Base-by-base conservation (phyloP, 2,797 vertebrate genomes). In the Rhynchotus rufescens region DNA sequence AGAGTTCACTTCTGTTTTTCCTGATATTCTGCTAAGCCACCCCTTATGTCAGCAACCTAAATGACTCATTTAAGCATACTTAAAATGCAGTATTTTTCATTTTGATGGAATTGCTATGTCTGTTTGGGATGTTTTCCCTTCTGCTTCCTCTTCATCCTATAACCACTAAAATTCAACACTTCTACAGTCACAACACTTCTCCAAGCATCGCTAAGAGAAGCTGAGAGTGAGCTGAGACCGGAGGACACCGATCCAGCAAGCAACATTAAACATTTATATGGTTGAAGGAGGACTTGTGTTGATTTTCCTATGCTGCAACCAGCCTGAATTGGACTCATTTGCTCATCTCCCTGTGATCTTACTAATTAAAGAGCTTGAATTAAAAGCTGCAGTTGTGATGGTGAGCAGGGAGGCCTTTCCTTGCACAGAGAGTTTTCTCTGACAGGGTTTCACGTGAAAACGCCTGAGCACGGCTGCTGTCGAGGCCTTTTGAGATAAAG, bases 21-120 rank as follows among this genome's bases (percentile, higher is more conserved):
- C 59, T 54, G 59, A 6, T 16, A 11, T 30, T 42, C 30, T 42
- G 30, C 36, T 67, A 32, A 79, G 4, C 49, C 26, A 15, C 25
- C 19, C 75, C 32, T 51, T 62, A 30, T 9, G 19, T 19, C n/a
- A 61, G n/a, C 0, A 0, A 17, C 12, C 8, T 21, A 30, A 56
- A 20, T 8, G 10, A 57, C 11, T 6, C 16, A 47, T 19, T 17
- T n/a, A 61, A 42, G 12, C 26, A 13, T 2, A 15, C 7, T 17
- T 38, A 9, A 23, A 36, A 23, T 7, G 45, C 8, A 6, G 38
- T 30, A 6, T 19, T 40, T 69, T 49, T 32, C 3, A 82, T 54
- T 75, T 56, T 68, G 15, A 6, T 30, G 3, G 16, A 30, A 30
- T 56, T 56, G 52, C 11, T 56, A 19, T 10, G 5, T 54, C 28